phyloP scores from a whole-genome alignment of 2,888 invertebrate species.

The Cosmopolites sordidus region DNA sequence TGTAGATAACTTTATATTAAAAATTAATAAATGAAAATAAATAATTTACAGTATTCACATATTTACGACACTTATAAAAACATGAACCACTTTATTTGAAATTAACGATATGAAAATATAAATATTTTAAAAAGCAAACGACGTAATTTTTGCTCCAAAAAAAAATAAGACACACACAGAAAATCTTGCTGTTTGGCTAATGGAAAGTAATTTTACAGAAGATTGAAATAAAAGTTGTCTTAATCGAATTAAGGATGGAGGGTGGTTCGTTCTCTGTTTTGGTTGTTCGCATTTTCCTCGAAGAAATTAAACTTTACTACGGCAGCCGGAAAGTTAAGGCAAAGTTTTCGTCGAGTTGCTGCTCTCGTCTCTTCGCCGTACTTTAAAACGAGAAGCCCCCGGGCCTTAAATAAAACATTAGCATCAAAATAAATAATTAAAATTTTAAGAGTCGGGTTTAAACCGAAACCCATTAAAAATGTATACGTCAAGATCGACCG shows the following conservation, averaged over 20 bases:
- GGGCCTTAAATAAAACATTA: slow-evolving; percentile 24
- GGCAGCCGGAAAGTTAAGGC: slow-evolving; percentile 18
- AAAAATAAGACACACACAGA: not conserved
- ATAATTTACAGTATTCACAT: too few relatives aligned
- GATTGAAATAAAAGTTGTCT: slow-evolving; percentile 28
- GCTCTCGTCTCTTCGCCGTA: not conserved
- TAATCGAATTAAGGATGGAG: slow-evolving; percentile 17
- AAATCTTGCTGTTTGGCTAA: slow-evolving; percentile 13
- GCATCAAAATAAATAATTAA: slow-evolving; percentile 26
- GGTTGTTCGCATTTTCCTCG: slow-evolving; percentile 3
- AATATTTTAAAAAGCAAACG: too few relatives aligned
- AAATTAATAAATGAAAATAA: too few relatives aligned
- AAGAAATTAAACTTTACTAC: slow-evolving; percentile 23
- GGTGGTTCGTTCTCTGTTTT: slow-evolving; percentile 1
- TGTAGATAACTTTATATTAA: too few relatives aligned
- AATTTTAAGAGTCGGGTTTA: slow-evolving; percentile 30
- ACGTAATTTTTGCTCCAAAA: too few relatives aligned
- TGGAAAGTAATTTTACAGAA: slow-evolving; percentile 26
- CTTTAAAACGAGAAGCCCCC: slow-evolving; percentile 19
- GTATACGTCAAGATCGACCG: not conserved
- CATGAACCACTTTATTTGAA: too few relatives aligned
- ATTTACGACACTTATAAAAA: too few relatives aligned
- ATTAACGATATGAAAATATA: too few relatives aligned
- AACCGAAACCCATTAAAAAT: not conserved
- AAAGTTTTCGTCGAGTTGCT: slow-evolving; percentile 14